Conservation (phyloP, 2,888 invertebrate species). For the Portevinia maculata region DNA sequence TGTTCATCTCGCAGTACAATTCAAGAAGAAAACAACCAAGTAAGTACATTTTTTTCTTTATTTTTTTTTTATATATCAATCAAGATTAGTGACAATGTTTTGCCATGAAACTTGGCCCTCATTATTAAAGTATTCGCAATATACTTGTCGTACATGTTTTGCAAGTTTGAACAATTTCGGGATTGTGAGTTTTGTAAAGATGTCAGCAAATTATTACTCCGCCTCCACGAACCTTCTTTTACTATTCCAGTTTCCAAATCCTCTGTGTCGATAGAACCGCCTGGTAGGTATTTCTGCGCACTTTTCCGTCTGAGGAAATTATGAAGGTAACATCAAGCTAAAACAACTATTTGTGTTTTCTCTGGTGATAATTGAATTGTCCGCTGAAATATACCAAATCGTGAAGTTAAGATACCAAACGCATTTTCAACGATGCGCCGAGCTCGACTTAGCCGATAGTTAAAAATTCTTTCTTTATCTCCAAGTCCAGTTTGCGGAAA, state of each 20-base stretch:
- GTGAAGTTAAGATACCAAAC: conserved; percentile 74
- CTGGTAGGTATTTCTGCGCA: conserved; percentile 61
- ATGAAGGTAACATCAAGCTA: conserved; percentile 73
- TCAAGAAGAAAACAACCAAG: no score
- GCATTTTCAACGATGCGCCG: conserved; percentile 64
- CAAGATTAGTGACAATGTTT: no score
- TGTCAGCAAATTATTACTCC: conserved; percentile 36
- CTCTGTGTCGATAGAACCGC: conserved; percentile 36
- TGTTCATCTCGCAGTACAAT: no score
- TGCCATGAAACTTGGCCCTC: no score
- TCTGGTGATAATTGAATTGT: conserved; percentile 69
- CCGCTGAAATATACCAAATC: conserved; percentile 76
- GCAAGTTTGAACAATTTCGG: no score
- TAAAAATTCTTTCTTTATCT: conserved; percentile 64
- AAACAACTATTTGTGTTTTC: conserved; percentile 54
- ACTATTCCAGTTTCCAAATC: conserved; percentile 33
- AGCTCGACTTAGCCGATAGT: conserved; percentile 64
- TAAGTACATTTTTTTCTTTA: no score
- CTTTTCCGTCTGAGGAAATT: conserved; percentile 62
- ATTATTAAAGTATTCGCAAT: no score
- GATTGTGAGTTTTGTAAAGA: conserved; percentile 22
- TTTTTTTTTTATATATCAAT: no score
- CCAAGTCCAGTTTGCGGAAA: conserved; percentile 16
- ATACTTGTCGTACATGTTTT: no score
- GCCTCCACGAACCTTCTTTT: conserved; percentile 47